Evolutionary conservation across 2,888 invertebrate genomes (phyloP), one percentile per base, ranked within the genome.

Genomic region (Sesia apiformis): DNA sequence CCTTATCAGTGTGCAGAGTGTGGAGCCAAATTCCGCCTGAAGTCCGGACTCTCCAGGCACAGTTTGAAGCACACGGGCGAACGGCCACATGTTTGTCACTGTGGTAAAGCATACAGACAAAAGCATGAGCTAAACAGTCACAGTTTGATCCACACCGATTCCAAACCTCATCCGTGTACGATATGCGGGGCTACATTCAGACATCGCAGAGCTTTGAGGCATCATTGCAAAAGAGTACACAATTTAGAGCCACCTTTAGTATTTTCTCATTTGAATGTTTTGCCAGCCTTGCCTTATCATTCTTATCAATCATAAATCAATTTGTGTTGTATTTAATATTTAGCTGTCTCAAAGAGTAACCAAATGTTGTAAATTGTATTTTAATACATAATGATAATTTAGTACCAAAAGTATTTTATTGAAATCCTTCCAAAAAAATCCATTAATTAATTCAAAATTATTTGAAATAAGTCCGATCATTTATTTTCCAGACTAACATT

Each of bases 1-100:
- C 91, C 93, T 3, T 90, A 89, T 69, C 78, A 81, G 38, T 94
- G 93, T 73, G 82, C 83, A 0, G 89, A 91, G 59, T 94, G 93
- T 71, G 87, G 90, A 39, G 91, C 91, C 53, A 86, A 89, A 53
- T 93, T 93, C 72, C 79, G 92, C 3, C 85, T 92, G 41, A 90
- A 91, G 49, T 87, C 91, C 3, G 90, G 91, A 0, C 75, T 93
- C 39, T 67, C 87, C 58, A 76, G 92, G 3, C 93, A 93, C 69
- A 72, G 86, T 0, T 89, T 91, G 2, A 87, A 90, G 54, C 93
- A 93, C 69, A 91, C 92, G 0, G 93, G 92, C 3, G 92, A 92
- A 65, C 90, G 92, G 59, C 91, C 92, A 4, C 90, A 92, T 74
- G 84, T 78, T 0, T 93, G 93, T 67, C 74, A 85, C 38, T 93